These are phyloP conservation scores for Leptobrachium ailaonicum DNA, from an alignment of 2,113 vertebrate genomes.

Conservation along the genomic window DNA sequence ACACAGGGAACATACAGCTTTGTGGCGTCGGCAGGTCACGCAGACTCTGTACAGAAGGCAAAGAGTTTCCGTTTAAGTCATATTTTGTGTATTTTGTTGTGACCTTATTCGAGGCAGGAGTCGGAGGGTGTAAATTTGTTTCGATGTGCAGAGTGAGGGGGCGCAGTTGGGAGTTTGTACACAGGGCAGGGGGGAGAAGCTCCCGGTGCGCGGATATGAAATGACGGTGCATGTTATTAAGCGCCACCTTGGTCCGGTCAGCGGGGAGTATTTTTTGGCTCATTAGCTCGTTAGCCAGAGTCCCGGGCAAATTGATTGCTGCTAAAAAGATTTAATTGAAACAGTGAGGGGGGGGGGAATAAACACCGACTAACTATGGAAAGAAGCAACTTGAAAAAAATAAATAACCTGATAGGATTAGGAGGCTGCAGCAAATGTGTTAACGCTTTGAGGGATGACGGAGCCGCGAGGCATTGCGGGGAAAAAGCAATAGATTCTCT, in stretches of 20 bases:
- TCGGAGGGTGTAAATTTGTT: background rate
- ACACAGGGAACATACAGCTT: too few species aligned
- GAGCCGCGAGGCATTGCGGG: background rate
- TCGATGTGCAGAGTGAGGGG: background rate
- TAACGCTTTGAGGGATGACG: background rate
- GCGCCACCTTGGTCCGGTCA: conserved; percentile 14
- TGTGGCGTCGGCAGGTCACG: too few species aligned
- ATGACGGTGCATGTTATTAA: background rate
- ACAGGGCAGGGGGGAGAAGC: background rate
- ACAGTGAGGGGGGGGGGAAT: background rate
- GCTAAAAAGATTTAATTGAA: conserved; percentile 33
- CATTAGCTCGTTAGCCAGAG: conserved; percentile 12
- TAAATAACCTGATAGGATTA: background rate
- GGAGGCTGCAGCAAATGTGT: background rate
- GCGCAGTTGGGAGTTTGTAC: background rate
- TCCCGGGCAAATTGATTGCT: conserved; percentile 9
- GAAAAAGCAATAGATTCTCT: too few species aligned
- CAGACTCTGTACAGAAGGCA: too few species aligned
- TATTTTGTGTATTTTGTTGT: too few species aligned
- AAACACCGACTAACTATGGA: conserved; percentile 10
- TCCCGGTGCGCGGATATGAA: background rate
- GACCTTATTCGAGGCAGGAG: background rate
- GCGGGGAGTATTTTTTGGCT: conserved; percentile 18
- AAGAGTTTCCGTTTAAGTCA: too few species aligned
- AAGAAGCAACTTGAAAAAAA: background rate